A percentile compares a stretch with the other conserved stretches of the same genome.
phyloP scores from a whole-genome alignment of 2,797 vertebrate species.

The Phrynocephalus vlangalii region DNA sequence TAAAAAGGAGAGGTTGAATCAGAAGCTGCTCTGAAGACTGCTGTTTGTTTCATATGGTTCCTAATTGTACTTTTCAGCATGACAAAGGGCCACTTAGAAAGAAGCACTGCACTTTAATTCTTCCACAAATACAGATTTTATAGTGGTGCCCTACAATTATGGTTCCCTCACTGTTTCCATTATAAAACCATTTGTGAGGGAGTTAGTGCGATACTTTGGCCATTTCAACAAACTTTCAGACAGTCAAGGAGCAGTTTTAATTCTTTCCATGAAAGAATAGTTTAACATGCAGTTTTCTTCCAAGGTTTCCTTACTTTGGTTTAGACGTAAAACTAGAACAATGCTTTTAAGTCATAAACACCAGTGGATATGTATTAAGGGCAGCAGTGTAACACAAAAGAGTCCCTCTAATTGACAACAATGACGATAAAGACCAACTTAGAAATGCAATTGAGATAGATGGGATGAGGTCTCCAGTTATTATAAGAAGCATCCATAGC shows the following conservation, averaged over 20 bases:
- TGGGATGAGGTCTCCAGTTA: background rate
- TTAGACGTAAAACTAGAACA: conserved; percentile 24
- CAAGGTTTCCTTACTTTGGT: conserved; percentile 14
- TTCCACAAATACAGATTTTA: conserved; percentile 46
- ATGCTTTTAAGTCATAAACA: conserved; percentile 4
- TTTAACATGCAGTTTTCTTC: background rate
- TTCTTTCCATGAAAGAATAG: background rate
- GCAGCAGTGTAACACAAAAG: no score
- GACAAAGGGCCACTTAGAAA: conserved; percentile 52
- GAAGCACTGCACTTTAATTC: conserved; percentile 39
- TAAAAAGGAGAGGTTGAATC: conserved; percentile 52
- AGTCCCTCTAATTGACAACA: no score
- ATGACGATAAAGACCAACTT: background rate
- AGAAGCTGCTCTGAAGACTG: conserved; percentile 49
- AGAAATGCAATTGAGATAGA: background rate
- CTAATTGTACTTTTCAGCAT: conserved; percentile 44
- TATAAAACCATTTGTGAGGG: conserved; percentile 37
- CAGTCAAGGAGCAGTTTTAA: conserved; percentile 27
- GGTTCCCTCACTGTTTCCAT: conserved; percentile 29
- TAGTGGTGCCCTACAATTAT: conserved; percentile 51
- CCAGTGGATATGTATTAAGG: background rate
- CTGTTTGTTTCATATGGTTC: conserved; percentile 52
- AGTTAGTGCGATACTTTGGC: background rate
- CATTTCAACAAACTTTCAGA: conserved; percentile 19
- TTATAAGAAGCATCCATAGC: background rate